These are phyloP conservation scores for Prosapia bicincta DNA, from an alignment of 2,888 invertebrate genomes.

Conservation along the genomic window DNA sequence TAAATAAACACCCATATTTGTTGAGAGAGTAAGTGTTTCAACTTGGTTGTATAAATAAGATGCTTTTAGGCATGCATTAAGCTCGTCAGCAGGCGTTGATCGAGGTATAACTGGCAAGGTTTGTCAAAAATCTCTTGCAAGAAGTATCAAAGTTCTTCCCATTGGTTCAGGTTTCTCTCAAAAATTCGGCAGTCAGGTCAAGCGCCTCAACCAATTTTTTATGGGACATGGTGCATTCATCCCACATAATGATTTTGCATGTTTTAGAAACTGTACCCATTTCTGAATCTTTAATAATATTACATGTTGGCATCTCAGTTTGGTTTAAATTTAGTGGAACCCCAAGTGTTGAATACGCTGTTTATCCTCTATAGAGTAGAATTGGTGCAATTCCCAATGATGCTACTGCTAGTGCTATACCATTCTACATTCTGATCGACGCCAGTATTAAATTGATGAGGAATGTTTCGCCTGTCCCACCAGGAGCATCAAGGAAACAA, in stretches of 20 bases:
- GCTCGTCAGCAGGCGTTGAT: neutral
- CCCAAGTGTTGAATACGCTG: conserved; percentile 40
- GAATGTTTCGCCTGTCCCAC: neutral
- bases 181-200: too few relatives aligned
- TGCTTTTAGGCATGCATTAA: neutral
- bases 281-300: neutral
- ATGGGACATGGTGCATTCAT: neutral
- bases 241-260: neutral
- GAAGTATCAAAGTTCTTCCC: neutral
- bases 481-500: conserved; percentile 34
- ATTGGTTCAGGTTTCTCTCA: neutral
- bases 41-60: neutral
- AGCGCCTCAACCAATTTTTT: neutral
- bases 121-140: neutral
- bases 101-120: neutral
- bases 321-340: conserved; percentile 39
- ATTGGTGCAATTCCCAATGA: conserved; percentile 48
- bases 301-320: neutral
- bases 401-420: conserved; percentile 44
- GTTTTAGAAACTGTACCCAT: neutral
- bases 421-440: conserved; percentile 40
- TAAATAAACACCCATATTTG: neutral
- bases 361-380: conserved; percentile 43
- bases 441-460: conserved; percentile 41
- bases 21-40: neutral